Percentiles rank a stretch among this genome's conserved stretches.
These are phyloP conservation scores for Cabera pusaria DNA, from an alignment of 2,888 invertebrate genomes.

Conservation along the genomic window DNA sequence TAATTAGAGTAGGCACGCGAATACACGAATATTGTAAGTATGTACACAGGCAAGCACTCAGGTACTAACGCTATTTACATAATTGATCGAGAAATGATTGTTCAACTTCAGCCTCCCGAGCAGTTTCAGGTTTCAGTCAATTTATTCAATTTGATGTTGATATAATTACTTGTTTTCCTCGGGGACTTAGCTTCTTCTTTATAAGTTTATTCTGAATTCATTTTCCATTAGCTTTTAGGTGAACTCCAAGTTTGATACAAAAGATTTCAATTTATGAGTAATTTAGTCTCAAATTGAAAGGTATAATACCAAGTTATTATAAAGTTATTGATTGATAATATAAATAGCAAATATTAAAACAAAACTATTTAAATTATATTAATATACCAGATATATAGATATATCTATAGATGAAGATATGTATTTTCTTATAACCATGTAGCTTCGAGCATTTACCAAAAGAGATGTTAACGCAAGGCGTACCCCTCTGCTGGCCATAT, in stretches of 20 bases:
- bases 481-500: no score
- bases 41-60: slow-evolving; percentile 25
- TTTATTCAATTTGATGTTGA: slow-evolving; percentile 24
- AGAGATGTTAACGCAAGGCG: no score
- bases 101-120: slow-evolving; percentile 19
- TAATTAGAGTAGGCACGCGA: slow-evolving; percentile 50
- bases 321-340: no score
- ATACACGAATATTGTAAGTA: slow-evolving; percentile 13
- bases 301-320: no score
- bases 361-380: no score
- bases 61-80: slow-evolving; percentile 25
- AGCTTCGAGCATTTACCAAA: no score
- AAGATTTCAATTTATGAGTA: not conserved
- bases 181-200: slow-evolving; percentile 14
- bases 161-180: slow-evolving; percentile 23
- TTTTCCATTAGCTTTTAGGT: slow-evolving; percentile 11
- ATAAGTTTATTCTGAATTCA: slow-evolving; percentile 13
- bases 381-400: no score
- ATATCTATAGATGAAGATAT: no score
- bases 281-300: no score
- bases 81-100: slow-evolving; percentile 27
- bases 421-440: no score
- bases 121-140: slow-evolving; percentile 22
- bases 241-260: slow-evolving; percentile 4
- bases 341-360: no score